Evolutionary conservation across 2,888 invertebrate genomes (phyloP).

Genomic region (Chaitophorus viminalis): DNA sequence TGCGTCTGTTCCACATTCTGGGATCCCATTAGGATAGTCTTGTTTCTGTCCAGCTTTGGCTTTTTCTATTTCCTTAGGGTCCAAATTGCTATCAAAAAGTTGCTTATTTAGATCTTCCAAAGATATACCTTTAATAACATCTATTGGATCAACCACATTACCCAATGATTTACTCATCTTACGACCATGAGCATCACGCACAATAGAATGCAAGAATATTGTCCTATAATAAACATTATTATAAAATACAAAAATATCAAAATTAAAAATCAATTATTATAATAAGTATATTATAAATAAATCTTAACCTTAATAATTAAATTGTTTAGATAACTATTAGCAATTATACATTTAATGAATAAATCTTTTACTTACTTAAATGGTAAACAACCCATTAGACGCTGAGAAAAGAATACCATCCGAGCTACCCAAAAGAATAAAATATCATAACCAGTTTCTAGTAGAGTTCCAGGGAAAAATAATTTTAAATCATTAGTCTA

Average conservation of each 20-base stretch:
- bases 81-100: conserved; percentile 82
- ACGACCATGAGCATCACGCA: conserved; percentile 96
- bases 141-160: conserved; percentile 96
- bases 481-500: conserved; percentile 76
- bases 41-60: conserved; percentile 75
- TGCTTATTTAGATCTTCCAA: conserved; percentile 82
- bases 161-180: conserved; percentile 99
- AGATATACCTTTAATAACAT: conserved; percentile 89
- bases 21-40: conserved; percentile 87
- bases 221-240: conserved; percentile 70
- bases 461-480: conserved; percentile 90
- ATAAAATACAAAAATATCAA: background rate
- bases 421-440: conserved; percentile 99
- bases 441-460: conserved; percentile 98
- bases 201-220: conserved; percentile 95
- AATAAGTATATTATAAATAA: background rate
- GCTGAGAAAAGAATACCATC: conserved; percentile 97
- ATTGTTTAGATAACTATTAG: background rate
- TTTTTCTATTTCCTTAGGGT: conserved; percentile 81
- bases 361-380: conserved; percentile 75
- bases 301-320: background rate
- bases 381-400: conserved; percentile 89
- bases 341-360: background rate
- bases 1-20: conserved; percentile 96
- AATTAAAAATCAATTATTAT: background rate